These are phyloP conservation scores for Lophius piscatorius DNA, from an alignment of 2,113 vertebrate species.

Conservation along the genomic window DNA sequence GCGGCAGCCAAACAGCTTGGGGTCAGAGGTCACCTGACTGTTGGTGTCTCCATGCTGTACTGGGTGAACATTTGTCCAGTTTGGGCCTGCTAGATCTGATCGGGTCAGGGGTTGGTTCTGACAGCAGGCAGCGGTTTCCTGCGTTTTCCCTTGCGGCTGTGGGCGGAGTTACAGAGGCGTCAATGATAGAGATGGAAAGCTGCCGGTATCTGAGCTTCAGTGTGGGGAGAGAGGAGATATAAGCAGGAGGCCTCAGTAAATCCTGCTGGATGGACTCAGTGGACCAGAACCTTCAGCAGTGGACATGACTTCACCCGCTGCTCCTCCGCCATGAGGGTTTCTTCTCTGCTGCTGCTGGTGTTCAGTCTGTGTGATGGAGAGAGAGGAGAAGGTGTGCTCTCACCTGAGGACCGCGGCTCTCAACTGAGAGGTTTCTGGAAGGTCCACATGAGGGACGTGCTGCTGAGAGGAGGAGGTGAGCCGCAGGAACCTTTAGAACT, in stretches of 20 bases:
- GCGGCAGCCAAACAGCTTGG: not conserved
- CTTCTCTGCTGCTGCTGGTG: slow-evolving; percentile 41
- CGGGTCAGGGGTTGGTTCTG: too few species aligned
- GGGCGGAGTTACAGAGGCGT: not conserved
- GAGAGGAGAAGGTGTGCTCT: not conserved
- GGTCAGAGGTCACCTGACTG: not conserved
- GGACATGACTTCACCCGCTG: not conserved
- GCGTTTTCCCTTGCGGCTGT: too few species aligned
- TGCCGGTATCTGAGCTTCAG: slow-evolving; percentile 11
- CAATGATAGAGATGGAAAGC: slow-evolving; percentile 26
- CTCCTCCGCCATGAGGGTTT: slow-evolving; percentile 40
- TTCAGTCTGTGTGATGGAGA: slow-evolving; percentile 9
- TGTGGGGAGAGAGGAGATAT: slow-evolving; percentile 36
- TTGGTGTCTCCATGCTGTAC: too few species aligned
- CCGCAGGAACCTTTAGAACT: too few species aligned
- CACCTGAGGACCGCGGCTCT: slow-evolving; percentile 16
- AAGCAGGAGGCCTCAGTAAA: too few species aligned
- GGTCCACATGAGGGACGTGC: slow-evolving; percentile 58
- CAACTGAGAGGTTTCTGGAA: slow-evolving; percentile 58
- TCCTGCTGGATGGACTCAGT: too few species aligned
- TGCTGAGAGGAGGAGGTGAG: slow-evolving; percentile 62
- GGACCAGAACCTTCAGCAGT: slow-evolving; percentile 12
- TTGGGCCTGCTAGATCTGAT: too few species aligned
- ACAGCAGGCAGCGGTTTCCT: too few species aligned
- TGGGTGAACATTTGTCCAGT: too few species aligned